These are phyloP conservation scores for Vandiemenella viatica DNA, from an alignment of 2,888 invertebrate species.

Conservation along the genomic window DNA sequence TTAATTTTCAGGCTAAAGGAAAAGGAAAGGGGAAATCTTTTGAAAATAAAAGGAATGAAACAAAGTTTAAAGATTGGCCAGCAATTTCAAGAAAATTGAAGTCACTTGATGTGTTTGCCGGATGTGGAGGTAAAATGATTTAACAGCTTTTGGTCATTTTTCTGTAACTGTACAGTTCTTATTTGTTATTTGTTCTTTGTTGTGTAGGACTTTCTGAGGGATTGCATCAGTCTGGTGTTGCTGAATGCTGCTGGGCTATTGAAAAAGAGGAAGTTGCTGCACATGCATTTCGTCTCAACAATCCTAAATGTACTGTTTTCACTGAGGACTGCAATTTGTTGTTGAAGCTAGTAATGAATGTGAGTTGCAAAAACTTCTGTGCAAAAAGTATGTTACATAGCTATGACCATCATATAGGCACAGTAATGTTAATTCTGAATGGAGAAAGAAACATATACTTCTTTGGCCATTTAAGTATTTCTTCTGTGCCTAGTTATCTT, in stretches of 20 bases:
- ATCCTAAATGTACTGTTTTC: constrained; percentile 56
- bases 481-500: no score
- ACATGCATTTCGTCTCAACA: constrained; percentile 61
- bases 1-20: constrained; percentile 44
- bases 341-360: constrained; percentile 49
- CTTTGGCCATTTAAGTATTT: no score
- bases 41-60: constrained; percentile 19
- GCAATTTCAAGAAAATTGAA: constrained; percentile 36
- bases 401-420: no score
- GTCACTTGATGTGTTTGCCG: constrained; percentile 70
- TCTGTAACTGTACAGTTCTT: neutral
- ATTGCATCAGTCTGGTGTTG: constrained; percentile 49
- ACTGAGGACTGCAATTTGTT: constrained; percentile 68
- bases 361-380: constrained; percentile 23
- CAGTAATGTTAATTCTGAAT: no score
- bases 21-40: constrained; percentile 41
- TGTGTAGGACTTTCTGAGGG: constrained; percentile 52
- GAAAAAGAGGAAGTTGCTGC: constrained; percentile 66
- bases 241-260: constrained; percentile 64
- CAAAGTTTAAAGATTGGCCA: constrained; percentile 23
- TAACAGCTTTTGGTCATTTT: neutral
- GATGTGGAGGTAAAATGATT: constrained; percentile 51
- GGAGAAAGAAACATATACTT: no score
- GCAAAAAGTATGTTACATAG: no score
- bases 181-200: neutral